phyloP scores from a whole-genome alignment of 1,140 invertebrate genomes.

The Hyphantria cunea region DNA sequence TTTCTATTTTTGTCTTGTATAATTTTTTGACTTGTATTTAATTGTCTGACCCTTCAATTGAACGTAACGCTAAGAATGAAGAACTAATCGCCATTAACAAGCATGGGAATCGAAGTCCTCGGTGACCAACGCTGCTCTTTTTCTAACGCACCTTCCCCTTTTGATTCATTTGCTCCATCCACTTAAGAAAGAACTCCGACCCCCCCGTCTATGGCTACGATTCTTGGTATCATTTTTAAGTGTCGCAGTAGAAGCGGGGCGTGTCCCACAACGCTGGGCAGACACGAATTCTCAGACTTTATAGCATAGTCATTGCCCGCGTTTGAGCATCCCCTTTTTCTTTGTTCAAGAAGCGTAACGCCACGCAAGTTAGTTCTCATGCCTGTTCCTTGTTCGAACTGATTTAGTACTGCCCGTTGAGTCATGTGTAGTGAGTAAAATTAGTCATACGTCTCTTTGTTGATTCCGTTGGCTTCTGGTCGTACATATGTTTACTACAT shows the following conservation, averaged over 20 bases:
- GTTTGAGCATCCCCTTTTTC: constrained; percentile 58
- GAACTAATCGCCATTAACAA: constrained; percentile 44
- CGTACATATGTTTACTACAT: constrained; percentile 32
- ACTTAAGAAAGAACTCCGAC: constrained; percentile 42
- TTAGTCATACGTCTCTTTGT: constrained; percentile 65
- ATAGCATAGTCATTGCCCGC: constrained; percentile 55
- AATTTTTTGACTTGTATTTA: too few species aligned
- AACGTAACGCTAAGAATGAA: neutral
- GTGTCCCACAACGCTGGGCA: constrained; percentile 45
- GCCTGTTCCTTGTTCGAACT: constrained; percentile 46
- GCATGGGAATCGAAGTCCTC: constrained; percentile 49
- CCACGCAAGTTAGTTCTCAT: constrained; percentile 64
- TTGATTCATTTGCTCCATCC: constrained; percentile 44
- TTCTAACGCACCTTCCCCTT: constrained; percentile 46
- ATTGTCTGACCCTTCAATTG: constrained; percentile 13
- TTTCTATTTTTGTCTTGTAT: too few species aligned
- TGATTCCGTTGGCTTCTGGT: constrained; percentile 41
- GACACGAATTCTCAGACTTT: constrained; percentile 49
- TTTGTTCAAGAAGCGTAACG: constrained; percentile 70
- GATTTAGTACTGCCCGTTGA: constrained; percentile 56
- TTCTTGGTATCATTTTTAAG: constrained; percentile 14
- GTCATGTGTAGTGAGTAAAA: constrained; percentile 50
- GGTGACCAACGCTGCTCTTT: constrained; percentile 39
- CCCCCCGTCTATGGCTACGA: constrained; percentile 15
- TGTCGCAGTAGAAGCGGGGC: constrained; percentile 16